Evolutionary conservation across 2,888 invertebrate genomes (phyloP), one percentile per base, ranked within the genome.

Genomic region (Lithodes maja): DNA sequence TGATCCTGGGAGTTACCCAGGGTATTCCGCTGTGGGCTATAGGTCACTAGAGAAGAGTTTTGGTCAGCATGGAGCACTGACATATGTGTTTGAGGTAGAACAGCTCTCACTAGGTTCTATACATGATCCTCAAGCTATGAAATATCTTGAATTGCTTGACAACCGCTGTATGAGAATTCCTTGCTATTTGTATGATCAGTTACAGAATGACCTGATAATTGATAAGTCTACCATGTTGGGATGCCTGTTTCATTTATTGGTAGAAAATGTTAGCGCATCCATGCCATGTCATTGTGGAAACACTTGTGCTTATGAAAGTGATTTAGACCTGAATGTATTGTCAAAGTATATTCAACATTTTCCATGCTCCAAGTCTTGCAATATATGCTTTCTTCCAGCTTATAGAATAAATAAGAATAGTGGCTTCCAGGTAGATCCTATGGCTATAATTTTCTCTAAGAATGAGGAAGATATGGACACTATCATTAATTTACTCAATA

Each of bases 31-130:
- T 49, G 83, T 86, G 12, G 90, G 90, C 9, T 90, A 90, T 69
- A 53, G 90, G 68, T 90, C 90, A 7, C 0, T 90, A 75, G 87
- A 90, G 68, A 90, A 90, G 54, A 75, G 86, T 2, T 90, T 90
- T 78, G 50, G 79, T 81, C 90, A 81, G 49, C 49, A 55, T 5
- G 74, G 81, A 3, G 71, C 90, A 17, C 68, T 90, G 17, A 79
- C 69, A 1, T 90, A 83, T 74, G 55, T 53, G 33, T 87, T 90
- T 77, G 75, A 81, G 52, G 55, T 75, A 1, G 50, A 71, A n/a
- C 2, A n/a, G 33, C 3, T 82, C 2, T 2, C 49, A 15, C 2
- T 55, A 17, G 74, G 74, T 52, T 2, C 53, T n/a, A 12, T 61
- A 9, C 17, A 7, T 2, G 68, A 69, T 12, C 61, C 87, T 1